Conservation (phyloP, 2,888 invertebrate genomes). For the Ceriagrion tenellum region DNA sequence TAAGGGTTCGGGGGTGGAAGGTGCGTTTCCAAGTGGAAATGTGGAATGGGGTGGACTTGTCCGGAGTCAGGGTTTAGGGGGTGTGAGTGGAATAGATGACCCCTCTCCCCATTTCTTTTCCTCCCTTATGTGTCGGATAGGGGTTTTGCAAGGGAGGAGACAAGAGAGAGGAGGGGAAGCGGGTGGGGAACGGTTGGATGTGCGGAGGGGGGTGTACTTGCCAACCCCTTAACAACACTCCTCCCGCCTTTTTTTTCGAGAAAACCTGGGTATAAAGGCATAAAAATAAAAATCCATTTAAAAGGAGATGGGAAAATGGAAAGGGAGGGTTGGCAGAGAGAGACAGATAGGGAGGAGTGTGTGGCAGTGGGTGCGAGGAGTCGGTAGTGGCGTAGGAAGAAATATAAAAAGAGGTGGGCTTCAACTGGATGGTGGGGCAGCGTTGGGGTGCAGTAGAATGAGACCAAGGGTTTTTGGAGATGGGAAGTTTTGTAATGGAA, state of each 20-base stretch:
- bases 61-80: not conserved
- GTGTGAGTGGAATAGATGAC: slow-evolving; percentile 14
- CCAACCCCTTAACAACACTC: too few species aligned
- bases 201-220: not conserved
- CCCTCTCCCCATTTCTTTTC: not conserved
- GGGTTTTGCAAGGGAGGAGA: not conserved
- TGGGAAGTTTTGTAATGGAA: slow-evolving; percentile 7
- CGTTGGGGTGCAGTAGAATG: not conserved
- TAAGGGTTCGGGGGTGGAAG: not conserved
- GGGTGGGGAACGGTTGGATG: too few species aligned
- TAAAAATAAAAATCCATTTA: slow-evolving; percentile 64
- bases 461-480: not conserved
- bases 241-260: not conserved
- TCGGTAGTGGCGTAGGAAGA: not conserved
- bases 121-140: not conserved
- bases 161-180: not conserved
- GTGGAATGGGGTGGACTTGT: not conserved
- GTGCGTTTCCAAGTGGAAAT: not conserved
- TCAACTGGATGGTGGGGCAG: not conserved
- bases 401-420: not conserved
- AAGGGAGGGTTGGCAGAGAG: not conserved
- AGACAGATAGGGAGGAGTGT: not conserved
- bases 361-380: slow-evolving; percentile 14
- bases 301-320: slow-evolving; percentile 52
- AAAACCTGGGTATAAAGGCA: slow-evolving; percentile 57